These are phyloP conservation scores for Drosophila longiperda DNA, from an alignment of 2,888 invertebrate species.

Conservation along the genomic window DNA sequence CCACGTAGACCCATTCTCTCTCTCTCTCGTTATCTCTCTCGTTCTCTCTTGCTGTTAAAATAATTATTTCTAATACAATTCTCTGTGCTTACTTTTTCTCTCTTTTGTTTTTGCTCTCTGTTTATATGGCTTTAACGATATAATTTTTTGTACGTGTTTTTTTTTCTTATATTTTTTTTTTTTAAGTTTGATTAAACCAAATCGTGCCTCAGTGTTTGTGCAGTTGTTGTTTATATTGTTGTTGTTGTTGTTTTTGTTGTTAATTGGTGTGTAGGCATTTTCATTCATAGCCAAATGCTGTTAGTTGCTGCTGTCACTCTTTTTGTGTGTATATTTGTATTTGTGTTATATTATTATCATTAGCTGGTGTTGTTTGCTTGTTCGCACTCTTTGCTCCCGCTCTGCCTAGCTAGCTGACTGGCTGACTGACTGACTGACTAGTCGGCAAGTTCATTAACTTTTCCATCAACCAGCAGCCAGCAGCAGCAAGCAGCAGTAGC, in stretches of 20 bases:
- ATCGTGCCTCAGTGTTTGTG: constrained; percentile 39
- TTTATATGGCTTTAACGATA: constrained; percentile 61
- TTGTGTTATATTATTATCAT: constrained; percentile 66
- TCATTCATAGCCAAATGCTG: constrained; percentile 65
- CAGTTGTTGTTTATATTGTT: constrained; percentile 8
- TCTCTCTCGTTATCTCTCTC: background rate
- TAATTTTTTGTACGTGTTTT: constrained; percentile 6
- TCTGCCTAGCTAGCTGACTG: constrained; percentile 33
- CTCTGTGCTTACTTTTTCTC: constrained; percentile 28
- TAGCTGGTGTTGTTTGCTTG: constrained; percentile 55
- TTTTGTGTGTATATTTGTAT: constrained; percentile 37
- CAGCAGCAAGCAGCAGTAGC: constrained; percentile 1
- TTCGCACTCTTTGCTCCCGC: constrained; percentile 41
- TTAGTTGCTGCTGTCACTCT: constrained; percentile 18
- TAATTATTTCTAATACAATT: constrained; percentile 17
- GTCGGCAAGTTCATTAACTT: constrained; percentile 76
- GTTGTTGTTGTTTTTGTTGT: background rate
- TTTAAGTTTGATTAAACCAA: constrained; percentile 45
- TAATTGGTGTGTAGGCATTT: constrained; percentile 54
- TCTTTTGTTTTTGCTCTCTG: constrained; percentile 48
- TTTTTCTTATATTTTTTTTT: constrained; percentile 15
- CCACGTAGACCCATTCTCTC: background rate
- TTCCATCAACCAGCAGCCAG: constrained; percentile 17
- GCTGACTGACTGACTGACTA: constrained; percentile 40
- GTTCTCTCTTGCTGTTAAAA: constrained; percentile 31